Percentiles rank a stretch among this genome's conserved stretches.
phyloP scores from a whole-genome alignment of 2,113 vertebrate species.

The Catharus fuscescens region DNA sequence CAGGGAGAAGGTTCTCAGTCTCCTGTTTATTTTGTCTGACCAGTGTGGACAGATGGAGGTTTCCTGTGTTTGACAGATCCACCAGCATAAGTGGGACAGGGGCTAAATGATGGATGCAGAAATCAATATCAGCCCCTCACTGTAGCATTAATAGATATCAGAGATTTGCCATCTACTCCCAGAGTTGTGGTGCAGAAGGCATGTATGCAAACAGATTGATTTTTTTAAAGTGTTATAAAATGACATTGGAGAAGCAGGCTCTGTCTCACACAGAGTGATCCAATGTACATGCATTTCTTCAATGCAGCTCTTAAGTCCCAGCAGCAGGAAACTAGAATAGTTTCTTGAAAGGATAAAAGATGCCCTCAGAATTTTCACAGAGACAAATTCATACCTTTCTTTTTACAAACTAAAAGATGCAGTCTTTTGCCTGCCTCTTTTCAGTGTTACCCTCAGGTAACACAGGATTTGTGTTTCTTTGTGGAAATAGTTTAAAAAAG shows the following conservation, averaged over 20 bases:
- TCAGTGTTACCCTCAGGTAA: neutral
- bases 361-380: neutral
- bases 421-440: neutral
- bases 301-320: neutral
- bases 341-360: neutral
- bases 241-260: neutral
- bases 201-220: slow-evolving; percentile 15
- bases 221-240: slow-evolving; percentile 24
- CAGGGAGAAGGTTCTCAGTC: slow-evolving; percentile 47
- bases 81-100: slow-evolving; percentile 41
- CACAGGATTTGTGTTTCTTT: neutral
- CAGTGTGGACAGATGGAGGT: slow-evolving; percentile 24
- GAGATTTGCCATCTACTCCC: neutral
- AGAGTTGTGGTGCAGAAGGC: slow-evolving; percentile 9
- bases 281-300: fast-evolving
- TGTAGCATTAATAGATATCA: slow-evolving; percentile 22
- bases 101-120: slow-evolving; percentile 46
- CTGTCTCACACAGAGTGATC: neutral
- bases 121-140: slow-evolving; percentile 41
- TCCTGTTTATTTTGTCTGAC: slow-evolving; percentile 21
- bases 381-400: neutral
- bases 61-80: slow-evolving; percentile 35
- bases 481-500: neutral
- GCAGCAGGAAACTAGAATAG: neutral
- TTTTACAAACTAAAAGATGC: neutral